Evolutionary conservation across 2,797 vertebrate genomes (phyloP).

Genomic region (Mormyrops boulengeri): DNA sequence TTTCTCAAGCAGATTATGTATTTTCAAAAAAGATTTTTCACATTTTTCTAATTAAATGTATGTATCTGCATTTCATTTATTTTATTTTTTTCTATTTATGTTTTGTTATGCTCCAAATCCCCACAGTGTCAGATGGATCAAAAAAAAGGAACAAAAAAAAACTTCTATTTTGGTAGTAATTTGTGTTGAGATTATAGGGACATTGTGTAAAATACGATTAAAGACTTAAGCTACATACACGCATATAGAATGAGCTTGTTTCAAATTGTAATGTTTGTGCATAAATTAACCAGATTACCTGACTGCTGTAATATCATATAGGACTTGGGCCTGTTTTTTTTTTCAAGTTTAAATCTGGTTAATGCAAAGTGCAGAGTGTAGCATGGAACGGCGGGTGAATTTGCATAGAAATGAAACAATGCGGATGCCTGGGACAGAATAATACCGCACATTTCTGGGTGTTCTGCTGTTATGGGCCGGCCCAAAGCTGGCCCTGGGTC

Average conservation of each 20-base stretch:
- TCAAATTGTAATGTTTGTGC: conserved; percentile 32
- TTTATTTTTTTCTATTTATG: neutral
- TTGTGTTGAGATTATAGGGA: conserved; percentile 31
- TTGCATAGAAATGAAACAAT: conserved; percentile 16
- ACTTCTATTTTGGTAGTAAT: neutral
- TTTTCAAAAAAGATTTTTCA: neutral
- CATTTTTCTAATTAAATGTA: neutral
- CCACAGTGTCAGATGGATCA: neutral
- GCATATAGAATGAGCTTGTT: conserved; percentile 33
- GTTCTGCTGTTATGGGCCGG: neutral
- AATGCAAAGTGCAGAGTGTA: conserved; percentile 7
- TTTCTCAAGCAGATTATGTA: neutral
- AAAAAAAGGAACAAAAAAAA: neutral
- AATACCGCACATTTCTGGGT: neutral
- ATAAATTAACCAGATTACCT: conserved; percentile 42
- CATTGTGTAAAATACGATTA: conserved; percentile 36
- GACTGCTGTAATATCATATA: conserved; percentile 21
- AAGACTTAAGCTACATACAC: conserved; percentile 34
- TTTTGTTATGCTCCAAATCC: neutral
- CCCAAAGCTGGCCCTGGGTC: conserved; percentile 40
- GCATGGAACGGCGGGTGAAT: conserved; percentile 3
- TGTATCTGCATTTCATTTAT: neutral
- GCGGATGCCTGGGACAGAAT: conserved; percentile 13
- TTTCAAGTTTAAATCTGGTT: conserved; percentile 9
- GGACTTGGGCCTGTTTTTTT: conserved; percentile 10